Evolutionary conservation across 2,888 invertebrate genomes (phyloP).

Genomic region (Heliconius ethilla): DNA sequence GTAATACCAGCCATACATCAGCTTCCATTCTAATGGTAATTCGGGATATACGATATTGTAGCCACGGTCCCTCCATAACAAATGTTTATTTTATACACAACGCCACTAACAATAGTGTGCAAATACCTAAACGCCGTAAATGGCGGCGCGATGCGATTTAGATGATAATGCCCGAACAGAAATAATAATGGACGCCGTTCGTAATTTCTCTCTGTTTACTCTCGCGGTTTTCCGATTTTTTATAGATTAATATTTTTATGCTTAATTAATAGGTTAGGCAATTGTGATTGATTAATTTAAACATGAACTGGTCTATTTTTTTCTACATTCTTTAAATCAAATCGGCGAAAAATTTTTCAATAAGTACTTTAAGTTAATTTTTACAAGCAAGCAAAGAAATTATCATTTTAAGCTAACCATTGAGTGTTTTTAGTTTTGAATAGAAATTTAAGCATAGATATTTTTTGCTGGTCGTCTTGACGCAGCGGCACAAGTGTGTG

Average conservation of each 20-base stretch:
- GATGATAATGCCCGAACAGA: constrained; percentile 76
- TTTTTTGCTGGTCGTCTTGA: too few species aligned
- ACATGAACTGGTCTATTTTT: not conserved
- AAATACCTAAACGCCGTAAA: constrained; percentile 81
- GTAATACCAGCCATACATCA: constrained; percentile 75
- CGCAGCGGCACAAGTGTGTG: too few species aligned
- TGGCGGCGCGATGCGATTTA: constrained; percentile 80
- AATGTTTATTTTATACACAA: constrained; percentile 83
- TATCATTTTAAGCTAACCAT: too few species aligned
- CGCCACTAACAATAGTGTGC: constrained; percentile 82
- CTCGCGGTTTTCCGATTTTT: constrained; percentile 51
- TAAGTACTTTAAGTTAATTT: not conserved
- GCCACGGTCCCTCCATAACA: constrained; percentile 74
- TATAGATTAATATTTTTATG: constrained; percentile 42
- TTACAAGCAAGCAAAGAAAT: too few species aligned
- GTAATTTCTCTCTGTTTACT: constrained; percentile 66
- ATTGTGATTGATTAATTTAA: not conserved
- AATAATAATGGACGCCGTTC: constrained; percentile 73
- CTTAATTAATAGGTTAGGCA: constrained; percentile 24
- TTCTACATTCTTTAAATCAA: not conserved
- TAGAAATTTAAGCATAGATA: too few species aligned
- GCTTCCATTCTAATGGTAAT: constrained; percentile 80
- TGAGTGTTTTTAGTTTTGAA: too few species aligned
- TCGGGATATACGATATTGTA: constrained; percentile 76
- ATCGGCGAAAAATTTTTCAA: not conserved